Base-by-base conservation (phyloP, 1,140 invertebrate genomes). In the Drosophila sturtevanti region DNA sequence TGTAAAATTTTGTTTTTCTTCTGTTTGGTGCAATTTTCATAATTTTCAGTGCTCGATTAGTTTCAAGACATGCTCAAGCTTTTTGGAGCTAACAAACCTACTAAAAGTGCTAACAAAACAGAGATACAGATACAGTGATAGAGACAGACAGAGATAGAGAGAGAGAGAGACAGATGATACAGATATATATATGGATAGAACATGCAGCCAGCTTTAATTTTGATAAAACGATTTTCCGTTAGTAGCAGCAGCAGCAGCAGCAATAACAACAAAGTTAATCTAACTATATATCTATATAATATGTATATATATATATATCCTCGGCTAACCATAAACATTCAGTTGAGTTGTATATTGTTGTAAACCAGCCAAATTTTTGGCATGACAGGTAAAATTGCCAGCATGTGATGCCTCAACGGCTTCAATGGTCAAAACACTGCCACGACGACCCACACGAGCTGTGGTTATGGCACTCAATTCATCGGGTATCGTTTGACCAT, bases 341-440 rank as follows among this genome's bases (percentile, higher is more conserved):
- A 91, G 73, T 16, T 78, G 78, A 38, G 90, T 90, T 11, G 90
- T 78, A 34, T 72, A 91, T 11, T 71, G 77, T 66, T 89, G 82
- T 4, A 80, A 65, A 6, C 95, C 95, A n/a, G 95, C 95, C 79
- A 90, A 92, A 91, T 96, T 96, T 77, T 91, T 92, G 37, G 95
- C 95, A 56, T 94, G 93, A 82, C 95, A 96, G 22, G 94, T 95
- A 78, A 95, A 96, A 84, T 95, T 94, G 76, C 95, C 95, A 64
- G 93, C 94, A 82, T 95, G 94, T 52, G 92, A 87, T 58, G 93
- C 94, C 63, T 93, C 93, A 5, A 95, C 93, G 68, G 93, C 93
- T 31, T 95, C 94, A 77, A 96, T 95, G 52, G 93, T 94, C 65
- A 96, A 86, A 60, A 95, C 93, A 67, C 94, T 95, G 18, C 94